phyloP scores from a whole-genome alignment of 2,113 vertebrate genomes.

The Mesoclemmys tuberculata region DNA sequence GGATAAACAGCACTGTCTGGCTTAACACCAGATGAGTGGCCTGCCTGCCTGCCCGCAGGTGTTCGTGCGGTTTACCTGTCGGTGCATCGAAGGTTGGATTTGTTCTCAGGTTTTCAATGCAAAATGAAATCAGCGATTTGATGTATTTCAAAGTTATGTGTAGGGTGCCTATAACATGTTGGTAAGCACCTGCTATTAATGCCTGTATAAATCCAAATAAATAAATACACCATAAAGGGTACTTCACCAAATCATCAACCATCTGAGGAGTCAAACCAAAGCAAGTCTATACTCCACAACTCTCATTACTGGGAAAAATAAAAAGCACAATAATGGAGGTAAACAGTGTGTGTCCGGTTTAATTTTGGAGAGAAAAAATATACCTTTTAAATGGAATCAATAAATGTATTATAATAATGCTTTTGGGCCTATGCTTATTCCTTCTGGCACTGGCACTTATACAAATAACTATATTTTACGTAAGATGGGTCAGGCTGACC shows the following conservation, averaged over 20 bases:
- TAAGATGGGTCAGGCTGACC: neutral
- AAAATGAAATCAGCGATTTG: neutral
- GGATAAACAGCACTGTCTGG: too few species aligned
- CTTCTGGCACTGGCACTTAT: neutral
- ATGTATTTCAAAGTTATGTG: neutral
- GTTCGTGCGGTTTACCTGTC: neutral
- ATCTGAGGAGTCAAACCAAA: neutral
- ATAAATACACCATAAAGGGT: neutral
- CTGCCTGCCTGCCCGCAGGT: neutral
- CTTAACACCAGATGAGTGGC: too few species aligned
- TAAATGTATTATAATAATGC: neutral
- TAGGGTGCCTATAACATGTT: neutral
- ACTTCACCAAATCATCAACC: neutral
- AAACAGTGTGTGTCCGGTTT: slow-evolving; percentile 45
- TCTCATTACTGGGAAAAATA: slow-evolving; percentile 16
- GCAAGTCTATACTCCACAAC: neutral
- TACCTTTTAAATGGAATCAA: slow-evolving; percentile 50
- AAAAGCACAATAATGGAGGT: slow-evolving; percentile 31
- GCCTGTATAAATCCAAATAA: neutral
- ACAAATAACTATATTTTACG: neutral
- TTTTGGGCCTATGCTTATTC: neutral
- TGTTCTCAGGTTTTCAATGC: neutral
- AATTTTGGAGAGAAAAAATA: slow-evolving; percentile 52
- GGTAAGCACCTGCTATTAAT: neutral
- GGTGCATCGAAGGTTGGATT: neutral